Base-by-base conservation (phyloP, 1,140 invertebrate species). In the Notospermus geniculatus region DNA sequence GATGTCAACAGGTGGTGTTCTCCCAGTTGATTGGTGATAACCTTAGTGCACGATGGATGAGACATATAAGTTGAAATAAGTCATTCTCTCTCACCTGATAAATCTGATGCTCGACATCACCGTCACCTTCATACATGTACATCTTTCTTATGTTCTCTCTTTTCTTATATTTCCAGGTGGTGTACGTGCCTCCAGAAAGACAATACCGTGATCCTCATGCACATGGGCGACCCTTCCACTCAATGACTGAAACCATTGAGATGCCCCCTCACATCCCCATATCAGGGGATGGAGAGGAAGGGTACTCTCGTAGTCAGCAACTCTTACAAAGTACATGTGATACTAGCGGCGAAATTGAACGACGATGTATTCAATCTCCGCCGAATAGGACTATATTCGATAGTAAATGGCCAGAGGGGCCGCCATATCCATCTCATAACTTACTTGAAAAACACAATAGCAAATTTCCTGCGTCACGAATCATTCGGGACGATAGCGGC, bases 301-400 rank as follows among this genome's bases (percentile, higher is more conserved):
- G 85, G 30, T 87, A 86, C 69, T 81, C 82, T 56, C 82, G 83
- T 66, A 84, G 87, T 61, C 83, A 84, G 62, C 82, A 84, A 66
- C 78, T 88, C 62, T 86, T 88, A 65, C 82, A 87, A 85, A 60
- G 85, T 87, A 77, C 81, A 83, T 59, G 57, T 59, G 86, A 87
- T 36, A 76, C 87, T 85, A 84, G 88, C 77, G 85, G 85, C 69
- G 86, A 88, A 75, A 87, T 87, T 57, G 86, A 87, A 75, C 86
- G 87, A 71, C 86, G 87, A 73, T 87, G 87, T 68, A 86, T 90
- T 65, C 83, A 87, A 66, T 85, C 88, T 59, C 88, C 88, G 28
- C 88, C 88, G 22, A 90, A 90, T 70, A 84, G 86, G 70, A 89
- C 87, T 39, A 85, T 88, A 29, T 85, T 86, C 62, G 86, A 88